Percentiles rank a stretch among this genome's conserved stretches.
Evolutionary conservation across 1,140 invertebrate species (phyloP).

Genomic region (Lepidurus couesii): DNA sequence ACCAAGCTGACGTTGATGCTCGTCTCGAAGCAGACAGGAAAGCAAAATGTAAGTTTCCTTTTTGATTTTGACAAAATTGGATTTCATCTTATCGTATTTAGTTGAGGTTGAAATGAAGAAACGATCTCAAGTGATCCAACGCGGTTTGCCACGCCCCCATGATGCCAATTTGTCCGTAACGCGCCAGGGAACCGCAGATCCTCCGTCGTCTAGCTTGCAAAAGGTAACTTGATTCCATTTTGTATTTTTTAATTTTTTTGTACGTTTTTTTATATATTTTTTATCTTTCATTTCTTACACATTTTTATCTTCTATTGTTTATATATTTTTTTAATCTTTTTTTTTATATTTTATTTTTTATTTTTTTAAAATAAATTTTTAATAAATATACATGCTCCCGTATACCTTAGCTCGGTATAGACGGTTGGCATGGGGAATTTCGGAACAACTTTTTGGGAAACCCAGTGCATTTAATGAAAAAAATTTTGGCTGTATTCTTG

Average conservation of each 20-base stretch:
- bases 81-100: slow-evolving; percentile 37
- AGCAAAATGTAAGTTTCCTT: slow-evolving; percentile 51
- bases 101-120: slow-evolving; percentile 63
- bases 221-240: slow-evolving; percentile 46
- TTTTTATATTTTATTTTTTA: no score
- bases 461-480: no score
- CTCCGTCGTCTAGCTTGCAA: slow-evolving; percentile 77
- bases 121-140: slow-evolving; percentile 82
- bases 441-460: no score
- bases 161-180: slow-evolving; percentile 80
- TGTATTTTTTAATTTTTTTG: background rate
- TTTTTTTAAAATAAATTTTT: no score
- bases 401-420: no score
- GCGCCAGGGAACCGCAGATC: slow-evolving; percentile 61
- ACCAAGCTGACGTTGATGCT: slow-evolving; percentile 86
- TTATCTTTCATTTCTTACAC: no score
- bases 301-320: no score
- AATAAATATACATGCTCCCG: no score
- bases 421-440: no score
- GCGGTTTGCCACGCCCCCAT: slow-evolving; percentile 76
- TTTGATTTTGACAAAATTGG: background rate
- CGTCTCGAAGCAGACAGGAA: slow-evolving; percentile 56
- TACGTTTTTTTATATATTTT: background rate
- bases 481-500: no score
- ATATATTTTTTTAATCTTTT: no score